These are phyloP conservation scores for Scelioninae gen. 1 DNA, from an alignment of 2,888 invertebrate genomes.

Conservation along the genomic window DNA sequence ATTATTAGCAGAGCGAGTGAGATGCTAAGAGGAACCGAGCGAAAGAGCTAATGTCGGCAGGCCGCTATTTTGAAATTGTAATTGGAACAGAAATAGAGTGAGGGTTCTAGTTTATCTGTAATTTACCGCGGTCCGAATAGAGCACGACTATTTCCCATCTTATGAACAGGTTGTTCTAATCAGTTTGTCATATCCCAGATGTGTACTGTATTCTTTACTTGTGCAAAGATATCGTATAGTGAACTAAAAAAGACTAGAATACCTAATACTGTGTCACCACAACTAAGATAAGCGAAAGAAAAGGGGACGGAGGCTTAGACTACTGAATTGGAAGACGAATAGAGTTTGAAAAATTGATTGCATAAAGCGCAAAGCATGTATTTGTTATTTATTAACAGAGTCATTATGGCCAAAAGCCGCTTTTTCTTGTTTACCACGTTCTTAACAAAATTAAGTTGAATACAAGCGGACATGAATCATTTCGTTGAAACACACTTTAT, in stretches of 20 bases:
- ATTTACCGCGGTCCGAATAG: constrained; percentile 70
- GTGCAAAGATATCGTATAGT: constrained; percentile 66
- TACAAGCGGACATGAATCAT: constrained; percentile 41
- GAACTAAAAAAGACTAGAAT: constrained; percentile 65
- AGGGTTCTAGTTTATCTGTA: constrained; percentile 71
- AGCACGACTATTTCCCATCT: constrained; percentile 42
- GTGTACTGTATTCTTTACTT: constrained; percentile 51
- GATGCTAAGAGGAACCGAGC: background rate
- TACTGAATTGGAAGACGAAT: constrained; percentile 59
- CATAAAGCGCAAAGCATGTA: constrained; percentile 54
- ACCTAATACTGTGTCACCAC: constrained; percentile 63
- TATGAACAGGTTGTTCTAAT: background rate
- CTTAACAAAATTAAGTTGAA: constrained; percentile 64
- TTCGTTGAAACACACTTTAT: constrained; percentile 31
- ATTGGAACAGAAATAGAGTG: constrained; percentile 59
- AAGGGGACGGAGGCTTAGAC: constrained; percentile 35
- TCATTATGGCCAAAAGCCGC: constrained; percentile 61
- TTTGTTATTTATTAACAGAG: constrained; percentile 68
- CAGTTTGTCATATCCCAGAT: constrained; percentile 14
- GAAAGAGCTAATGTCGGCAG: constrained; percentile 65
- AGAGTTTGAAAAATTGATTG: constrained; percentile 68
- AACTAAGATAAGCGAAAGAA: constrained; percentile 50
- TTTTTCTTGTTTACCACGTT: constrained; percentile 62
- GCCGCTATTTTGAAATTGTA: constrained; percentile 69
- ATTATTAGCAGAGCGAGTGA: constrained; percentile 55